These are phyloP conservation scores for Tiaroga cobitis DNA, from an alignment of 2,797 vertebrate genomes.

Conservation along the genomic window DNA sequence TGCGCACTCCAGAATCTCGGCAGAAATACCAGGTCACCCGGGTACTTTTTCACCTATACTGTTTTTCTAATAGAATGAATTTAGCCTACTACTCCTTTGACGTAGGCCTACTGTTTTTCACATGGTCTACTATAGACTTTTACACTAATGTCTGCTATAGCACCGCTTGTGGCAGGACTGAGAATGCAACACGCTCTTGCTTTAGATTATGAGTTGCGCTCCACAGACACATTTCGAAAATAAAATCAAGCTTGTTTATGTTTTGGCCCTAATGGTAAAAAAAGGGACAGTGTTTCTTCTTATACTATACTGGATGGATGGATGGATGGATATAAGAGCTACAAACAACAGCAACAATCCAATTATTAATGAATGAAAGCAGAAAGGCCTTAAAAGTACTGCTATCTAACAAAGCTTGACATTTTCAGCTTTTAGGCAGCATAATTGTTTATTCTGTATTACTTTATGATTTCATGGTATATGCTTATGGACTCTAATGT, in stretches of 20 bases:
- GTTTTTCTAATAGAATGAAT: background rate
- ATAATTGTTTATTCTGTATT: background rate
- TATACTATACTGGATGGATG: too few species aligned
- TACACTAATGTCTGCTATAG: too few species aligned
- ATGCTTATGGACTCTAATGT: slow-evolving; percentile 30
- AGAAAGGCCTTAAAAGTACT: background rate
- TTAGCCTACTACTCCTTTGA: background rate
- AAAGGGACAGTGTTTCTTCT: background rate
- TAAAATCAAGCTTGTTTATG: background rate
- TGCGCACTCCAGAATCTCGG: too few species aligned
- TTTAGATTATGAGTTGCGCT: too few species aligned
- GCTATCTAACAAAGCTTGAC: background rate
- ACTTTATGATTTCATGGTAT: background rate
- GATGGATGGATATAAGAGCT: background rate
- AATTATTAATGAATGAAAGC: background rate
- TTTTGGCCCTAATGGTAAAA: background rate
- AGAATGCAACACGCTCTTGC: background rate
- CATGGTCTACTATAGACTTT: background rate
- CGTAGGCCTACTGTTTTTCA: background rate
- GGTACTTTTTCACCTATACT: too few species aligned
- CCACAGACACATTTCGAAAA: too few species aligned
- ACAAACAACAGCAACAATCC: background rate
- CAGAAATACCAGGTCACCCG: too few species aligned
- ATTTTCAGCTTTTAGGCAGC: background rate
- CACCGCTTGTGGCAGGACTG: background rate